These are phyloP conservation scores for Cephus runcator DNA, from an alignment of 2,888 invertebrate genomes.

Conservation along the genomic window DNA sequence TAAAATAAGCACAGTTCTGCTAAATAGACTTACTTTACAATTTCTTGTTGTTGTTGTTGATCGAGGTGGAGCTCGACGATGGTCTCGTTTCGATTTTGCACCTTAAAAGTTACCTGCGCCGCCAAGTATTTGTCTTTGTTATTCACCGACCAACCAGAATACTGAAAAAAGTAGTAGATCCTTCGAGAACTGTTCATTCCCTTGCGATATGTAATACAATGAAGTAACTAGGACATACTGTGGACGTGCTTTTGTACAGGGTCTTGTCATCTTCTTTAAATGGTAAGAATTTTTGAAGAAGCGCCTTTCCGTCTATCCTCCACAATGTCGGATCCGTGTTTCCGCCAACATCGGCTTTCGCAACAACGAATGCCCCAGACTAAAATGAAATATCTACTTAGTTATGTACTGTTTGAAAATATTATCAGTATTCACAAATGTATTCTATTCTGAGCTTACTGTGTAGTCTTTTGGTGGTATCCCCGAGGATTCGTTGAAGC, in stretches of 20 bases:
- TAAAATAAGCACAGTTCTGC: not conserved
- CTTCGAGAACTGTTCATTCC: not conserved
- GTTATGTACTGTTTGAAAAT: not conserved
- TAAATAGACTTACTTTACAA: conserved; percentile 51
- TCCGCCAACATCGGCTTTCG: conserved; percentile 68
- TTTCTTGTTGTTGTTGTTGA: conserved; percentile 49
- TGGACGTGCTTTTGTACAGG: conserved; percentile 69
- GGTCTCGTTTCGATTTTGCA: conserved; percentile 66
- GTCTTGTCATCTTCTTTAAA: conserved; percentile 67
- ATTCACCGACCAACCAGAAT: conserved; percentile 67
- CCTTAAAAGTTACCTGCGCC: conserved; percentile 66
- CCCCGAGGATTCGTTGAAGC: conserved; percentile 54
- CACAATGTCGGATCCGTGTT: conserved; percentile 70
- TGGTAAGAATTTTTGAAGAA: conserved; percentile 72
- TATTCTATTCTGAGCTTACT: conserved; percentile 32
- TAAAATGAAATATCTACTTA: conserved; percentile 43
- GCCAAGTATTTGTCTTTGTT: conserved; percentile 67
- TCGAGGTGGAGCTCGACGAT: conserved; percentile 66
- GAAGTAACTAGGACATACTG: conserved; percentile 56
- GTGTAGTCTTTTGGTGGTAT: conserved; percentile 62
- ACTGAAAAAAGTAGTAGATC: conserved; percentile 53
- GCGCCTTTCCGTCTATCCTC: conserved; percentile 72
- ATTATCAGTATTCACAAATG: not conserved
- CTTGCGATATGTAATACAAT: not conserved
- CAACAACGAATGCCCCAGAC: conserved; percentile 71